phyloP scores from a whole-genome alignment of 2,888 invertebrate genomes.

The Leuctra nigra region DNA sequence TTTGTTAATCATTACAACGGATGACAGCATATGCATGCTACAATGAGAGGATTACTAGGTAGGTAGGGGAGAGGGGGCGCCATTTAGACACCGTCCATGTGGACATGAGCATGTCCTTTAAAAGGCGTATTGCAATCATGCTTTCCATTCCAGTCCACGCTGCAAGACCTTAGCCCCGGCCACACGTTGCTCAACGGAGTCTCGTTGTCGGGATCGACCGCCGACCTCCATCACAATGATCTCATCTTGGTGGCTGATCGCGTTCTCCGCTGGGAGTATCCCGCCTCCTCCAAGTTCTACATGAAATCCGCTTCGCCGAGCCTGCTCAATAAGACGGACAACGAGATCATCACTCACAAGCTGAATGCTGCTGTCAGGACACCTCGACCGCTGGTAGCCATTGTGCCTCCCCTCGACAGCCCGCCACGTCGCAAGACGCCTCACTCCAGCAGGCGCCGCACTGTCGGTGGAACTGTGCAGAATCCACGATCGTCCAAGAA shows the following conservation, averaged over 20 bases:
- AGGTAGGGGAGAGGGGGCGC: no score
- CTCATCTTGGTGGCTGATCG: not conserved
- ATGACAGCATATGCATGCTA: no score
- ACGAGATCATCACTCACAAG: not conserved
- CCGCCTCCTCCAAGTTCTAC: not conserved
- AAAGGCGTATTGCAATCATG: not conserved
- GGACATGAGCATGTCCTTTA: no score
- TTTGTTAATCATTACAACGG: no score
- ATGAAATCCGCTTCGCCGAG: not conserved
- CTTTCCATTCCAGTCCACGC: constrained; percentile 1
- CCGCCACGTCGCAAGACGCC: not conserved
- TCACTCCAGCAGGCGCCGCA: not conserved
- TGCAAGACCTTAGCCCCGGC: not conserved
- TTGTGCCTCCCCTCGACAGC: not conserved
- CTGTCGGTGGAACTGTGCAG: not conserved
- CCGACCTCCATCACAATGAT: not conserved
- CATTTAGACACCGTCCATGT: no score
- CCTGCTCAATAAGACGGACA: not conserved
- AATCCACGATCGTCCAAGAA: not conserved
- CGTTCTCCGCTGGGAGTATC: constrained; percentile 1
- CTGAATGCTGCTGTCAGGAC: not conserved
- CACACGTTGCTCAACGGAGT: not conserved
- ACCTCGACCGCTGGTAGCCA: not conserved
- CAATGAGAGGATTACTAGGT: no score
- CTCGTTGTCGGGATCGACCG: not conserved